phyloP scores from a whole-genome alignment of 2,113 vertebrate genomes.

The Oncorhynchus nerka region DNA sequence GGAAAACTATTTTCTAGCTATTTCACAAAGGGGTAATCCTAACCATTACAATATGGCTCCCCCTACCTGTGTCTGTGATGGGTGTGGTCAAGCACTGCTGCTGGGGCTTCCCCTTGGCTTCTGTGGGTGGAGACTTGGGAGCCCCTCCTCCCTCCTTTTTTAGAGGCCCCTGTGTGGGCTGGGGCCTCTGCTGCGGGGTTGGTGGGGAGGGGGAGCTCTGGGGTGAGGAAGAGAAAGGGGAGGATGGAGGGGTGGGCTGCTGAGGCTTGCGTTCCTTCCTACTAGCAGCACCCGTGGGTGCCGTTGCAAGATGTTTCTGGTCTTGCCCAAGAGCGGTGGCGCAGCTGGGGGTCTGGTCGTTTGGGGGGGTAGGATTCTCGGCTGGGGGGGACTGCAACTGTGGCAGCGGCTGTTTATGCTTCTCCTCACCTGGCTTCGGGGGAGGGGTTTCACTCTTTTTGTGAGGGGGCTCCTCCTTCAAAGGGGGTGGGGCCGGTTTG shows the following conservation, averaged over 20 bases:
- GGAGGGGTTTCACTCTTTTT: conserved; percentile 82
- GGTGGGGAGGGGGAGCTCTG: conserved; percentile 65
- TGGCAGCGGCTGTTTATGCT: conserved; percentile 60
- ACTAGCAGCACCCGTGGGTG: conserved; percentile 43
- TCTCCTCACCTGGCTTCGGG: conserved; percentile 81
- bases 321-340: conserved; percentile 22
- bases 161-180: conserved; percentile 68
- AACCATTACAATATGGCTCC: neutral
- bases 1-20: neutral
- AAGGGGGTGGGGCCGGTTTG: conserved; percentile 63
- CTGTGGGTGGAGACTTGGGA: conserved; percentile 74
- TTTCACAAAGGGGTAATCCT: too few relatives aligned
- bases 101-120: conserved; percentile 87
- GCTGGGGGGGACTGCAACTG: conserved; percentile 49
- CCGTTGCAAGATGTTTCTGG: conserved; percentile 68
- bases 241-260: conserved; percentile 53
- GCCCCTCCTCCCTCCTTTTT: conserved; percentile 75
- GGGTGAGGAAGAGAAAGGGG: conserved; percentile 42
- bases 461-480: conserved; percentile 77
- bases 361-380: conserved; percentile 24
- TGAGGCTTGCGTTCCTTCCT: conserved; percentile 82
- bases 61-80: conserved; percentile 53
- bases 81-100: conserved; percentile 53
- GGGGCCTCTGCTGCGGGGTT: conserved; percentile 51
- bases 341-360: conserved; percentile 19